phyloP scores from a whole-genome alignment of 64 coral and sea anemone species.

The Acropora yongei region DNA sequence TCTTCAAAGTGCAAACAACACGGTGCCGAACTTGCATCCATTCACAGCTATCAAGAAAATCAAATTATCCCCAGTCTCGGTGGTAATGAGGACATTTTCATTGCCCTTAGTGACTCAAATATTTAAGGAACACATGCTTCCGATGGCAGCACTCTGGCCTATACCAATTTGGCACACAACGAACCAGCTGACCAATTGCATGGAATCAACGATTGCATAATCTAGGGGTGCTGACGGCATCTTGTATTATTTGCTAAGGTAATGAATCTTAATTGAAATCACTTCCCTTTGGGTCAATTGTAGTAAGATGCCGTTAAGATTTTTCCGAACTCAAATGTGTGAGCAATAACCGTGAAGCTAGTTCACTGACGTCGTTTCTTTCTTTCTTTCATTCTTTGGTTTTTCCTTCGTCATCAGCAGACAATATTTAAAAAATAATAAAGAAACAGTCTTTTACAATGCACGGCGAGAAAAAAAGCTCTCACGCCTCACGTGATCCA shows the following conservation, averaged over 20 bases:
- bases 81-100: not conserved
- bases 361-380: too few relatives aligned
- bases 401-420: not conserved
- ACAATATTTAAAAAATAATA: not conserved
- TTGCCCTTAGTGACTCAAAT: not conserved
- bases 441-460: conserved; percentile 9
- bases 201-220: too few relatives aligned
- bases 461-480: not conserved
- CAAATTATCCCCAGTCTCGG: not conserved
- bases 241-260: too few relatives aligned
- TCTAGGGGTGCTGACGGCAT: too few relatives aligned
- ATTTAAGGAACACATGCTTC: not conserved
- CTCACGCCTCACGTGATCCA: conserved; percentile 11
- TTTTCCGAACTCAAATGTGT: too few relatives aligned
- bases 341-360: too few relatives aligned
- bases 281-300: too few relatives aligned
- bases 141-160: not conserved
- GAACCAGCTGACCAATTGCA: too few relatives aligned
- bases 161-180: not conserved
- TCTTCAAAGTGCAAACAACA: not conserved
- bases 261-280: too few relatives aligned
- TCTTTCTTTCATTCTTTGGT: too few relatives aligned
- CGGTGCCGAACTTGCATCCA: not conserved
- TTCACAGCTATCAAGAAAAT: conserved; percentile 26
- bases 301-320: too few relatives aligned